Evolutionary conservation across 2,888 invertebrate species (phyloP), one percentile per base, ranked within the genome.

Genomic region (Helicoverpa assulta): DNA sequence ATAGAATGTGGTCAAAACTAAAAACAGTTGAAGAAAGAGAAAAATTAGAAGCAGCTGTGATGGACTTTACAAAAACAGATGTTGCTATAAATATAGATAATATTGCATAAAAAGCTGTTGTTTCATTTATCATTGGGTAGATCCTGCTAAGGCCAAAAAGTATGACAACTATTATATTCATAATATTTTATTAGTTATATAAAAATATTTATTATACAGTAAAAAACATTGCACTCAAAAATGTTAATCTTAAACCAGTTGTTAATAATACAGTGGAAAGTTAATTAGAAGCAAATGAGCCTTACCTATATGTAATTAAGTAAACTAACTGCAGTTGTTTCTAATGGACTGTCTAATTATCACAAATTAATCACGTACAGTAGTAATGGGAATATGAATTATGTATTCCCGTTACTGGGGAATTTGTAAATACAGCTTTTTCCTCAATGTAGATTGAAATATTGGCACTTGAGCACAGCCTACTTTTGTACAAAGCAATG

Each of bases 1-100:
- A 97, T 86, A 94, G 96, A 59, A 96, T 96, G 89, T 97, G 97
- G 96, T 92, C 94, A 0, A 93, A 92, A 78, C 91, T 97, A 43
- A 96, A 96, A 78, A 97, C 96, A 50, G 97, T 97, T 40, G 96
- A 96, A 73, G 97, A 97, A 83, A 96, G 96, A 67, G 94, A 95
- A 80, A 94, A 94, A 61, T 92, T 98, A 55, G 96, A 96, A 90
- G 86, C 85, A 37, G 95, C 95, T 51, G 92, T 95, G 0, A 92
- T 95, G 91, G 92, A 96, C 80, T 95, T 95, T 67, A 92, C 92
- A 12, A 94, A 93, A 85, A 92, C 94, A 33, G 95, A 95, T 93
- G 93, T 95, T 21, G 84, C 89, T 76, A 91, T 95, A 80, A 94
- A 94, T 86, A 90, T 94, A 85, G 94, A 94, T 78, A 92, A 91